Percentiles rank a stretch among this genome's conserved stretches.
phyloP scores from a whole-genome alignment of 2,888 invertebrate genomes.

The Bursaphelenchus okinawaensis region DNA sequence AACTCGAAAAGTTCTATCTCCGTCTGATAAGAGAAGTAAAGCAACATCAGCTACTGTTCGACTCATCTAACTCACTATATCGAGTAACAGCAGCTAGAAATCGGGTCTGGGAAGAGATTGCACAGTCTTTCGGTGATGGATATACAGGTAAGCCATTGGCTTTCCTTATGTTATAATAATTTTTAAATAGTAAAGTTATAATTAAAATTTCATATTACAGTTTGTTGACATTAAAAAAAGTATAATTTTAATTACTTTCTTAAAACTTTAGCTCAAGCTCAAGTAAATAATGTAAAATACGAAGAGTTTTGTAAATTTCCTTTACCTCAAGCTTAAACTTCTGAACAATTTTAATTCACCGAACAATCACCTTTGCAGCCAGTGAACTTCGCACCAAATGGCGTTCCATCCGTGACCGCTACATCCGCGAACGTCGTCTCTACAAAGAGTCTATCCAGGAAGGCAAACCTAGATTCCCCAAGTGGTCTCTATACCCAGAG shows the following conservation, averaged over 20 bases:
- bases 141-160: background rate
- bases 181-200: no score
- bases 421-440: slow-evolving; percentile 16
- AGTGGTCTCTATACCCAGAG: slow-evolving; percentile 12
- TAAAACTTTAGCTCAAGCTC: no score
- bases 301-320: no score
- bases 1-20: slow-evolving; percentile 11
- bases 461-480: slow-evolving; percentile 8
- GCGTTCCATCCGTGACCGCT: slow-evolving; percentile 15
- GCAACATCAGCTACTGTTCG: slow-evolving; percentile 9
- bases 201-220: background rate
- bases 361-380: slow-evolving; percentile 5
- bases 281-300: no score
- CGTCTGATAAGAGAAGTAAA: slow-evolving; percentile 9
- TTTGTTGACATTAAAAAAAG: background rate
- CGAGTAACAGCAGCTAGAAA: slow-evolving; percentile 10
- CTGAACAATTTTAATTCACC: no score
- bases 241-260: background rate
- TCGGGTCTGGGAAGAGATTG: slow-evolving; percentile 14
- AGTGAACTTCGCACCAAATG: slow-evolving; percentile 12
- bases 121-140: slow-evolving; percentile 9
- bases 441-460: slow-evolving; percentile 10
- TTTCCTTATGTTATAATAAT: no score
- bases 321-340: no score
- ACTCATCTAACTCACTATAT: slow-evolving; percentile 8